Evolutionary conservation across 2,797 vertebrate species (phyloP), one percentile per base, ranked within the genome.

Genomic region (Phrynocephalus guinanensis): DNA sequence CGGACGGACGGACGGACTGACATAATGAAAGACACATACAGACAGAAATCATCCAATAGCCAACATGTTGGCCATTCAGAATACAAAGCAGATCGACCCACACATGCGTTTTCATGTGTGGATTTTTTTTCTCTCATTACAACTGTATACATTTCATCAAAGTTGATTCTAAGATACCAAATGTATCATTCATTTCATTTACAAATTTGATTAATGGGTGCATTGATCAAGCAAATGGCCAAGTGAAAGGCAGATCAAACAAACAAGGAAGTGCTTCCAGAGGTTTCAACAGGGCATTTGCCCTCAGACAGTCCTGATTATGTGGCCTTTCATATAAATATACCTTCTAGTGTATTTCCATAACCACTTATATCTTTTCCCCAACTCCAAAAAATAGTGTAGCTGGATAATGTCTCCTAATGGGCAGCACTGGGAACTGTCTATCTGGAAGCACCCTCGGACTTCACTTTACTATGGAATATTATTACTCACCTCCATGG

Each of bases 401-500:
- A 79, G n/a, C 30, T 79, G n/a, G 28, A 63, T 52, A 79, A 79
- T 30, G 18, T 28, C 9, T 33, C 63, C n/a, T 79, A 18, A 79
- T 30, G 3, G 10, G n/a, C 8, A 79, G 18, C 33, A 22, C n/a
- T 60, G 56, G n/a, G 48, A 79, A n/a, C 8, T 30, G 24, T 56
- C 52, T 26, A 33, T 79, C 78, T 79, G 28, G 83, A 88, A 93
- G 79, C 2, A 75, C 10, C 82, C 1, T 38, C 38, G 5, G 33
- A 20, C 33, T 73, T 28, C 16, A 8, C 20, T 79, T 24, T 72
- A 82, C 75, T 92, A 87, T 83, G 86, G 91, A 84, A 94, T 76
- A 70, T 48, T 87, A 4, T 63, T 92, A 90, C 95, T 96, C 63
- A 98, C 97, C 95, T 99, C 98, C 98, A 99, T 99, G 7, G 98